A percentile compares a stretch with the other conserved stretches of the same genome.
Evolutionary conservation across 2,797 vertebrate genomes (phyloP).

Genomic region (Harpagifer antarcticus): DNA sequence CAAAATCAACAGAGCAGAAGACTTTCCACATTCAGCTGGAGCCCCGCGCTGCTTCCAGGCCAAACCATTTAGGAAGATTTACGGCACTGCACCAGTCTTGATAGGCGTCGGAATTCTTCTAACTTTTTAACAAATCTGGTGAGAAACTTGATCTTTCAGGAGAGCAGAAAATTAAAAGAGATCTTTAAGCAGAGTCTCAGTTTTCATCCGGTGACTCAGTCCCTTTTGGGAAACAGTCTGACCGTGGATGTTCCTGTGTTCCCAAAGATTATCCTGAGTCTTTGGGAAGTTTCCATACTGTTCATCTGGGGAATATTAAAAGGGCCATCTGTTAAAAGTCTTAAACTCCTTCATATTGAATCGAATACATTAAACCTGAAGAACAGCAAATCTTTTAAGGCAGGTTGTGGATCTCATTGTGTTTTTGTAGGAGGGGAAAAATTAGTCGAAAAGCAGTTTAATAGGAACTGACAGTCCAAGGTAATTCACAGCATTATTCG

Average conservation of each 20-base stretch:
- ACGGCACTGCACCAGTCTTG: conserved; percentile 61
- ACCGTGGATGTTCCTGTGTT: conserved; percentile 78
- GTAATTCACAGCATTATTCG: conserved; percentile 16
- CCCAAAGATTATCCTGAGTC: conserved; percentile 86
- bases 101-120: conserved; percentile 54
- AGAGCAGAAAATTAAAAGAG: conserved; percentile 22
- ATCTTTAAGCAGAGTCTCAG: conserved; percentile 41
- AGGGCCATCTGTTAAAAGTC: conserved; percentile 81
- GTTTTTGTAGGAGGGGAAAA: conserved; percentile 12
- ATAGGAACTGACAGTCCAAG: background rate
- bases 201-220: conserved; percentile 50
- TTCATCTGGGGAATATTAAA: conserved; percentile 86
- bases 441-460: background rate
- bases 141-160: conserved; percentile 44
- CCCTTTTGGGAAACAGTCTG: conserved; percentile 48
- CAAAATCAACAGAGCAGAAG: conserved; percentile 81
- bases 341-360: conserved; percentile 62
- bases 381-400: conserved; percentile 29
- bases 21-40: conserved; percentile 71
- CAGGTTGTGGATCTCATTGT: conserved; percentile 23
- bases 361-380: conserved; percentile 55
- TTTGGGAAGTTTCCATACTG: conserved; percentile 84
- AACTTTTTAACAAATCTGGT: conserved; percentile 33
- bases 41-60: conserved; percentile 56
- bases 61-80: conserved; percentile 70